phyloP scores from a whole-genome alignment of 2,797 vertebrate species.

The Aplochiton taeniatus region DNA sequence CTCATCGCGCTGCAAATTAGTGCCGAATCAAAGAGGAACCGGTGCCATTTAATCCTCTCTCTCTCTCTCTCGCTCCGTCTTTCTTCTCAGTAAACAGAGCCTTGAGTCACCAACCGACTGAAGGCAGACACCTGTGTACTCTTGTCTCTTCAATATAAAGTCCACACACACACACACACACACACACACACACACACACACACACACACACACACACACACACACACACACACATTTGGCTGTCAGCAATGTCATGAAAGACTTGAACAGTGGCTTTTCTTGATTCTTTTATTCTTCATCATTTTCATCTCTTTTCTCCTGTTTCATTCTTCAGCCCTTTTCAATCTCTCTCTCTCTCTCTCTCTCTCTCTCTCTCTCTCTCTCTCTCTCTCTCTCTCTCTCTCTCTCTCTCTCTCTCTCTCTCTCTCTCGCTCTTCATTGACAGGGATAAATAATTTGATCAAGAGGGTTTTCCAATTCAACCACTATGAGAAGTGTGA shows the following conservation, averaged over 20 bases:
- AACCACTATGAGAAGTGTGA: conserved; percentile 69
- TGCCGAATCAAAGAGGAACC: conserved; percentile 70
- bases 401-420: not conserved
- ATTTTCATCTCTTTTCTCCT: conserved; percentile 35
- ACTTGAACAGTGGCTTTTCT: conserved; percentile 52
- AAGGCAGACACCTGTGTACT: conserved; percentile 63
- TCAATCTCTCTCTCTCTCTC: conserved; percentile 27
- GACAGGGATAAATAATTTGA: conserved; percentile 73
- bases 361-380: conserved; percentile 9
- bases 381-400: not conserved
- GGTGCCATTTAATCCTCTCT: conserved; percentile 63
- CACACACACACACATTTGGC: conserved; percentile 49
- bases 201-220: conserved; percentile 3
- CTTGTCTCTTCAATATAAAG: not conserved
- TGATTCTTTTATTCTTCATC: conserved; percentile 54
- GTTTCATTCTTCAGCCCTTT: not conserved
- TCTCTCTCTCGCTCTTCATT: conserved; percentile 52
- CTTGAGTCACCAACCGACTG: conserved; percentile 71
- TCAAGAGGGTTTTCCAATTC: conserved; percentile 72
- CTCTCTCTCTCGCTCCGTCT: conserved; percentile 48
- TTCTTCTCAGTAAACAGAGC: conserved; percentile 64
- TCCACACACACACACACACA: not conserved
- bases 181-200: not conserved
- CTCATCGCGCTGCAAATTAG: conserved; percentile 72
- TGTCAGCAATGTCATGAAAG: conserved; percentile 65